Evolutionary conservation across 2,797 vertebrate species (phyloP), one percentile per base, ranked within the genome.

Genomic region (Cygnus olor): DNA sequence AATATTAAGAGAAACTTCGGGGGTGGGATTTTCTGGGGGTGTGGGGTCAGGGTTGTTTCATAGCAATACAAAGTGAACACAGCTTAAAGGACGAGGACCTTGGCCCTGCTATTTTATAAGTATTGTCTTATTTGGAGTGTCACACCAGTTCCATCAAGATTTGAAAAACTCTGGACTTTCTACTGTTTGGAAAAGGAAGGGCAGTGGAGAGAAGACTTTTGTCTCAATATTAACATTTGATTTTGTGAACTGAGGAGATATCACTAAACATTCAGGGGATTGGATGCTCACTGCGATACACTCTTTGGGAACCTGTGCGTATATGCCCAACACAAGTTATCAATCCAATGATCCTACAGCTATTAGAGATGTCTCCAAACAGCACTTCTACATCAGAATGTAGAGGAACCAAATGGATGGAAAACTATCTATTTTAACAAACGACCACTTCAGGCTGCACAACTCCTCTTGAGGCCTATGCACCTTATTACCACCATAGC

Each of bases 21-120:
- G 4, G 4, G 44, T 22, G 6, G 32, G 21, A 7, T n/a, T 32
- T 15, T 3, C 58, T 36, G 4, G 2, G 8, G 5, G 4, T 5
- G 18, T 47, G 40, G n/a, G 16, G 14, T 27, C 34, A 42, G 61
- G 28, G 27, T 17, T 77, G 92, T 70, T 49, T 74, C 61, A 0
- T 7, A 86, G 30, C 4, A 76, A 22, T 34, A 38, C 2, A 0
- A 87, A 56, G 42, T 85, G 4, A 68, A 61, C 8, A 32, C 6
- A 73, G 16, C 12, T 71, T 68, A 83, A 93, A 93, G 7, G 28
- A 83, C 4, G 9, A 72, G 44, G 14, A 77, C 6, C 8, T 21
- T 56, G 34, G 14, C 44, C 47, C 19, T 66, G 15, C 2, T 18
- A 15, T 25, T 89, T 69, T 80, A 64, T 51, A 57, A 64, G 54